phyloP scores from a whole-genome alignment of 2,797 vertebrate genomes.

The Crenuchus spilurus region DNA sequence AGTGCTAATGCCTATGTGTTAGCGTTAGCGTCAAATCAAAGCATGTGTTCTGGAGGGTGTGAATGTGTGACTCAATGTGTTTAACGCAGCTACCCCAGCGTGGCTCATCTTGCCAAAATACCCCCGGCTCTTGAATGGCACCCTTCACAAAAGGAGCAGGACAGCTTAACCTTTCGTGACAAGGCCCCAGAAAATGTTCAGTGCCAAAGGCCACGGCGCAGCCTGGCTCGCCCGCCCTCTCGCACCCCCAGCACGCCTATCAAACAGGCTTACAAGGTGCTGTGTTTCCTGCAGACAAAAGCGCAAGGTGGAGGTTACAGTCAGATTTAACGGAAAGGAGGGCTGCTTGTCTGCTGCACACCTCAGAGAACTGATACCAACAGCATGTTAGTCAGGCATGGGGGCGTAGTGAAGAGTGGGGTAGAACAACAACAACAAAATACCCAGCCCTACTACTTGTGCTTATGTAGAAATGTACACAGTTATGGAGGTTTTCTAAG shows the following conservation, averaged over 20 bases:
- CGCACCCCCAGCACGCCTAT: slow-evolving; percentile 58
- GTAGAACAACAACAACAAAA: slow-evolving; percentile 2
- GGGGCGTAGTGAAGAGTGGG: neutral
- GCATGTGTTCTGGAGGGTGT: slow-evolving; percentile 47
- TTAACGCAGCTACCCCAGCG: slow-evolving; percentile 65
- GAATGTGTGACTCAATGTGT: slow-evolving; percentile 59
- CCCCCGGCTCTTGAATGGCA: slow-evolving; percentile 65
- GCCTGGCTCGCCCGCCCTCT: slow-evolving; percentile 41
- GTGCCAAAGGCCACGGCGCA: slow-evolving; percentile 54
- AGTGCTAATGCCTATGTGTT: slow-evolving; percentile 36
- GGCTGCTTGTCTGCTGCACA: slow-evolving; percentile 55
- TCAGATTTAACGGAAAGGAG: slow-evolving; percentile 70
- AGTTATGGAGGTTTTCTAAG: neutral
- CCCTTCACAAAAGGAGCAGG: slow-evolving; percentile 69
- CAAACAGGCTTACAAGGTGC: slow-evolving; percentile 69
- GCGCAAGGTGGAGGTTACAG: slow-evolving; percentile 71
- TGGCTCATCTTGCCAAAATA: slow-evolving; percentile 58
- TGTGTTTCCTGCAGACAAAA: slow-evolving; percentile 74
- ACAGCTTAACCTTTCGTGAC: slow-evolving; percentile 69
- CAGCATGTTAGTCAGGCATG: slow-evolving; percentile 38
- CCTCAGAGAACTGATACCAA: slow-evolving; percentile 36
- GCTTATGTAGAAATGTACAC: neutral
- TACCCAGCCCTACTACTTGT: no score
- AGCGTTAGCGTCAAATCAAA: slow-evolving; percentile 36
- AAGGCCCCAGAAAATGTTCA: slow-evolving; percentile 65